Percentiles rank a stretch among this genome's conserved stretches.
phyloP scores from a whole-genome alignment of 2,113 vertebrate species.

The Lepus americanus region DNA sequence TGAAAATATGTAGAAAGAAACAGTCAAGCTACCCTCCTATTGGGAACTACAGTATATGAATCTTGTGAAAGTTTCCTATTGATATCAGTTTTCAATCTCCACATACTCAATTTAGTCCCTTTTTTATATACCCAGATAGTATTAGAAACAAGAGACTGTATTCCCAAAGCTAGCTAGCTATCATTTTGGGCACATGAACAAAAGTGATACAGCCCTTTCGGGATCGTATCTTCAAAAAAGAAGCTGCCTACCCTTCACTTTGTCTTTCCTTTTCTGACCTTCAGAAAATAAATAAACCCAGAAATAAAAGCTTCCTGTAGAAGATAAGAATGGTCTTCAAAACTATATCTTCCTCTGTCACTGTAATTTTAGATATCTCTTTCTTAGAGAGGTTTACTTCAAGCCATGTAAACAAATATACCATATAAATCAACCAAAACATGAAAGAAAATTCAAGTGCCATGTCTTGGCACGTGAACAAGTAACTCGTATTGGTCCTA shows the following conservation, averaged over 20 bases:
- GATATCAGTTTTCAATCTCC: not conserved
- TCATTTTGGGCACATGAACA: not conserved
- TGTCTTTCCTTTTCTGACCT: slow-evolving; percentile 1
- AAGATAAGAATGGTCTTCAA: not conserved
- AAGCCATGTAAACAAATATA: not conserved
- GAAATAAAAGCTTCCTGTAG: not conserved
- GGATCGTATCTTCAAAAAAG: not conserved
- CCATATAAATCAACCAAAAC: not conserved
- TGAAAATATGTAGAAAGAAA: not conserved
- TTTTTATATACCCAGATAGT: not conserved
- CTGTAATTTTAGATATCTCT: not conserved
- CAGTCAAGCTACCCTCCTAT: not conserved
- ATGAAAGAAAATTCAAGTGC: not conserved
- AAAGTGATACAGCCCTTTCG: not conserved
- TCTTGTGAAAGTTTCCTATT: not conserved
- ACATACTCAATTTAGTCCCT: not conserved
- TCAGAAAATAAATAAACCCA: not conserved
- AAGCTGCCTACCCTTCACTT: not conserved
- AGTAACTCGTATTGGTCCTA: not conserved
- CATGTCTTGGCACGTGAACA: not conserved
- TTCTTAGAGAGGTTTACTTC: not conserved
- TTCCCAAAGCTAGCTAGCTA: not conserved
- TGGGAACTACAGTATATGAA: not conserved
- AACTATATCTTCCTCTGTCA: not conserved
- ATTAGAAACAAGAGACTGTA: not conserved